A percentile compares a stretch with the other conserved stretches of the same genome.
Evolutionary conservation across 2,113 vertebrate species (phyloP).

Genomic region (Neolamprologus devosi): DNA sequence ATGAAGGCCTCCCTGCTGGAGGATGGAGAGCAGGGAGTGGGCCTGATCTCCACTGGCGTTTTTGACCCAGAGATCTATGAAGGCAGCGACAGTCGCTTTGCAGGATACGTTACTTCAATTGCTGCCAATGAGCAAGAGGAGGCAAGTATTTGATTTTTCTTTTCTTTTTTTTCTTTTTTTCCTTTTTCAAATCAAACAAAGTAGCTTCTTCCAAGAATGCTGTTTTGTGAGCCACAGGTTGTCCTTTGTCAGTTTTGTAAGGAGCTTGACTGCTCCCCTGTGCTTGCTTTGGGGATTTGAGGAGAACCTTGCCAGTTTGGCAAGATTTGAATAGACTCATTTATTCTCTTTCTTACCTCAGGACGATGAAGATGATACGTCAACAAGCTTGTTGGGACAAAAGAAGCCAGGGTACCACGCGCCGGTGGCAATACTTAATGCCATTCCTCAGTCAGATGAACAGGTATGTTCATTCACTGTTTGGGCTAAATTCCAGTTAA

Average conservation of each 20-base stretch:
- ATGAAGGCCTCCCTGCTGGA: slow-evolving; percentile 85
- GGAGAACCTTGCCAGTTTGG: slow-evolving; percentile 14
- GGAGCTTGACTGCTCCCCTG: background rate
- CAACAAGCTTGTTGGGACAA: slow-evolving; percentile 89
- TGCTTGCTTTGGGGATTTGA: background rate
- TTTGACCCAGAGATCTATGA: slow-evolving; percentile 98
- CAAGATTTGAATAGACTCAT: slow-evolving; percentile 37
- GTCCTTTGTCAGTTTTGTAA: background rate
- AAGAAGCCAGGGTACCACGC: slow-evolving; percentile 98
- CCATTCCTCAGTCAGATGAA: slow-evolving; percentile 95
- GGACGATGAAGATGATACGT: slow-evolving; percentile 95
- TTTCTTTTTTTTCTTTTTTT: too few relatives aligned
- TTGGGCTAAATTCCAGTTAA: background rate
- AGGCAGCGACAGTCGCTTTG: slow-evolving; percentile 94
- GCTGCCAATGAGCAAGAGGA: slow-evolving; percentile 97
- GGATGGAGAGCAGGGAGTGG: slow-evolving; percentile 89
- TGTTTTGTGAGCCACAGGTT: background rate
- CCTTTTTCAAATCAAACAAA: background rate
- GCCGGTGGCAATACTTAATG: slow-evolving; percentile 93
- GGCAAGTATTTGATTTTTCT: slow-evolving; percentile 65
- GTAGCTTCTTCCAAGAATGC: background rate
- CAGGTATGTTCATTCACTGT: slow-evolving; percentile 68
- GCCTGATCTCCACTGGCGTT: slow-evolving; percentile 94
- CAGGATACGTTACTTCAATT: slow-evolving; percentile 96
- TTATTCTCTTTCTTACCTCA: slow-evolving; percentile 40